phyloP scores from a whole-genome alignment of 2,113 vertebrate genomes.

The Cololabis saira region DNA sequence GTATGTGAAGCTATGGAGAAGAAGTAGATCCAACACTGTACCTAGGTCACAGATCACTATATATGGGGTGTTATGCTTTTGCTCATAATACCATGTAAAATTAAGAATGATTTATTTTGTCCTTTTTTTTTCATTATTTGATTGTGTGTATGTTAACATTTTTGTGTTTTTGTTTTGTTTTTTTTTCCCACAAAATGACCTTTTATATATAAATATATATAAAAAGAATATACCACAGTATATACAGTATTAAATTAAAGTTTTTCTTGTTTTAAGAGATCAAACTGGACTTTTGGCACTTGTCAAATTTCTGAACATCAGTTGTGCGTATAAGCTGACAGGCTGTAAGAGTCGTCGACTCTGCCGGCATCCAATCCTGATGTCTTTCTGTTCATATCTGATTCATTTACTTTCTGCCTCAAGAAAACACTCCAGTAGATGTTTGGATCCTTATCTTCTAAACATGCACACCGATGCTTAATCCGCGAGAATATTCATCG shows the following conservation, averaged over 20 bases:
- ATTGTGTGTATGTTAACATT: conserved; percentile 81
- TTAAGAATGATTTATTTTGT: conserved; percentile 87
- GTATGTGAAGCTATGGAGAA: conserved; percentile 77
- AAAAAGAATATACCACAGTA: conserved; percentile 52
- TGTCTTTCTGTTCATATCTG: conserved; percentile 9
- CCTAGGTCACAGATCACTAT: conserved; percentile 84
- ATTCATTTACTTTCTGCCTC: conserved; percentile 4
- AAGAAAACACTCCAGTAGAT: conserved; percentile 17
- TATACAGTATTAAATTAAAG: conserved; percentile 83
- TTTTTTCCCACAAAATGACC: conserved; percentile 57
- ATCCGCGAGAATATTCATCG: conserved; percentile 40
- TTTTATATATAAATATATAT: conserved; percentile 37
- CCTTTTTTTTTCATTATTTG: conserved; percentile 67
- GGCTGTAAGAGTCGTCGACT: conserved; percentile 42
- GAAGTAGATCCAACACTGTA: conserved; percentile 89
- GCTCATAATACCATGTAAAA: conserved; percentile 84
- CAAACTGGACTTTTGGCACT: conserved; percentile 72
- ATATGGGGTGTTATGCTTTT: conserved; percentile 78
- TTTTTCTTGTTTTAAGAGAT: conserved; percentile 55
- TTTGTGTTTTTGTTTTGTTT: conserved; percentile 65
- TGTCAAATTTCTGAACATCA: conserved; percentile 66
- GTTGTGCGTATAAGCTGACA: conserved; percentile 68
- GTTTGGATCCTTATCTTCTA: conserved; percentile 13
- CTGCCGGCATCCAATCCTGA: conserved; percentile 20
- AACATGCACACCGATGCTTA: conserved; percentile 20